phyloP scores from a whole-genome alignment of 2,888 invertebrate genomes.

The Scrobipalpa costella region DNA sequence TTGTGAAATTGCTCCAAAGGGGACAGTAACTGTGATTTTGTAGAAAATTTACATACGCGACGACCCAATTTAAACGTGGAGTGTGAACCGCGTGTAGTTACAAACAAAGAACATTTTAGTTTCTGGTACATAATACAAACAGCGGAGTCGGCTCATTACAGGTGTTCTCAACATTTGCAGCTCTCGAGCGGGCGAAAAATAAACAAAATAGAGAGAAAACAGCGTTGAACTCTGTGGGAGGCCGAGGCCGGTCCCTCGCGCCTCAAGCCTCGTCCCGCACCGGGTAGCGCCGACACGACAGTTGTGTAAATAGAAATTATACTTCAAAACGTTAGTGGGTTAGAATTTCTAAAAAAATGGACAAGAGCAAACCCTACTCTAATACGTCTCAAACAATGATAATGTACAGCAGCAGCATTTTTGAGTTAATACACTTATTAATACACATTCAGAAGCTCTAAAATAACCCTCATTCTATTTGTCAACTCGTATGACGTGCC shows the following conservation, averaged over 20 bases:
- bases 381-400: too few relatives aligned
- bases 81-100: background rate
- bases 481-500: too few relatives aligned
- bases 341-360: too few relatives aligned
- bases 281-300: too few relatives aligned
- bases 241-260: background rate
- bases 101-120: background rate
- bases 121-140: slow-evolving; percentile 7
- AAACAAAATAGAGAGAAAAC: background rate
- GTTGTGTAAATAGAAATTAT: too few relatives aligned
- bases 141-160: background rate
- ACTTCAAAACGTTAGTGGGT: too few relatives aligned
- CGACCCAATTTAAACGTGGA: slow-evolving; percentile 12
- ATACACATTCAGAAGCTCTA: too few relatives aligned
- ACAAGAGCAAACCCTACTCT: too few relatives aligned
- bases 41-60: slow-evolving; percentile 14
- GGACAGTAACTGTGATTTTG: slow-evolving; percentile 15
- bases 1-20: slow-evolving; percentile 9
- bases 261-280: too few relatives aligned
- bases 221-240: background rate
- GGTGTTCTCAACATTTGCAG: slow-evolving; percentile 1
- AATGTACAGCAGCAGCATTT: too few relatives aligned
- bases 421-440: too few relatives aligned
- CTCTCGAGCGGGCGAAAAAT: background rate
- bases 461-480: too few relatives aligned